Evolutionary conservation across 2,113 vertebrate species (phyloP).

Genomic region (Xenus cinereus): DNA sequence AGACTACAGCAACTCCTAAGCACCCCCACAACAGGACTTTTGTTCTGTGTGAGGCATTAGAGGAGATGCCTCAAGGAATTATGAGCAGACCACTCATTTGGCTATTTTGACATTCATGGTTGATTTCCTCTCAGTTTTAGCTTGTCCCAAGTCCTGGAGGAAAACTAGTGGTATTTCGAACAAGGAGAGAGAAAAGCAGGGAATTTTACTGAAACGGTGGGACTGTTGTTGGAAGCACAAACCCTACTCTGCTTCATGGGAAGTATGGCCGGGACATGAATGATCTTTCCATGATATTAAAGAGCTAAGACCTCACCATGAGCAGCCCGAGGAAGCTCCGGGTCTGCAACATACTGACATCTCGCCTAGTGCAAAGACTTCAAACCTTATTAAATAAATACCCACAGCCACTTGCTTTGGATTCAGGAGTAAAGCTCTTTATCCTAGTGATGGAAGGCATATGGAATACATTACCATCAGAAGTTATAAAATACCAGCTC

Average conservation of each 20-base stretch:
- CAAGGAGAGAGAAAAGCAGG: neutral
- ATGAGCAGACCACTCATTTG: neutral
- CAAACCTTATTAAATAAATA: slow-evolving; percentile 25
- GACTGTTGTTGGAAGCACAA: neutral
- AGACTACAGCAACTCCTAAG: slow-evolving; percentile 24
- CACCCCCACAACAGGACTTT: slow-evolving; percentile 28
- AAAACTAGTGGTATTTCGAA: neutral
- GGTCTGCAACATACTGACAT: neutral
- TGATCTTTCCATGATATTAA: neutral
- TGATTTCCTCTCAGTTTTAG: slow-evolving; percentile 15
- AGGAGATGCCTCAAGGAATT: slow-evolving; percentile 42
- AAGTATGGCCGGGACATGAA: neutral
- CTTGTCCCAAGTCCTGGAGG: neutral
- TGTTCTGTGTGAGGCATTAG: neutral
- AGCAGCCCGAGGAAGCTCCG: neutral
- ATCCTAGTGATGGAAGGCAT: neutral
- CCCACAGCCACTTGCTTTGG: neutral
- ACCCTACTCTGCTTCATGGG: neutral
- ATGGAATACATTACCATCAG: slow-evolving; percentile 50
- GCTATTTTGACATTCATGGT: slow-evolving; percentile 39
- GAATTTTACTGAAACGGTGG: neutral
- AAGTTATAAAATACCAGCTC: slow-evolving; percentile 45
- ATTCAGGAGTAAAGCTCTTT: slow-evolving; percentile 19
- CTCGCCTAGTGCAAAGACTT: neutral
- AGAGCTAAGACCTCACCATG: neutral